phyloP scores from a whole-genome alignment of 2,113 vertebrate species.

The Amia ocellicauda region DNA sequence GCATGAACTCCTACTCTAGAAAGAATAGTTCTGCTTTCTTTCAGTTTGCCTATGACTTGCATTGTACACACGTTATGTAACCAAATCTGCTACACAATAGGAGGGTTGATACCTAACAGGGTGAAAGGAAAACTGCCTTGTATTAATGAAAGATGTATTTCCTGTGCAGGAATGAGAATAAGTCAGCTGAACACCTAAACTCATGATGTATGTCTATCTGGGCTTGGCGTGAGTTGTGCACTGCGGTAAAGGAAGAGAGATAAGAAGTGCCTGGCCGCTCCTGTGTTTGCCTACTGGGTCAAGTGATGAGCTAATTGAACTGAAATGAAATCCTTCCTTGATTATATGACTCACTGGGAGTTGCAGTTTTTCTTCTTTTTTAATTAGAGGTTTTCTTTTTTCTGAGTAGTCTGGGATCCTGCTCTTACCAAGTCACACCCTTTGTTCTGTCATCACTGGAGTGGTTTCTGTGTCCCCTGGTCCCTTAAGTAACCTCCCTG shows the following conservation, averaged over 20 bases:
- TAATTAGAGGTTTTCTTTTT: constrained; percentile 8
- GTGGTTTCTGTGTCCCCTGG: too few species aligned
- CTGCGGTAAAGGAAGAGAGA: neutral
- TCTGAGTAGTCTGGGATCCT: neutral
- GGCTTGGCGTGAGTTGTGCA: too few species aligned
- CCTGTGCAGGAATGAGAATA: neutral
- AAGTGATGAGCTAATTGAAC: neutral
- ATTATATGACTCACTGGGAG: constrained; percentile 1
- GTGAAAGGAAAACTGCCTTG: neutral
- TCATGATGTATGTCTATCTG: too few species aligned
- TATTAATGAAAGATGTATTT: neutral
- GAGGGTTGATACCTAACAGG: neutral
- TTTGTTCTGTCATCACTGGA: too few species aligned
- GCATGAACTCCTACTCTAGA: too few species aligned
- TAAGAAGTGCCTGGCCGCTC: neutral
- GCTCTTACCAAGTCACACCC: too few species aligned
- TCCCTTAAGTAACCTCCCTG: too few species aligned
- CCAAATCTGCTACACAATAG: neutral
- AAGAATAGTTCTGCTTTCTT: too few species aligned
- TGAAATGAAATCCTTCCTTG: neutral
- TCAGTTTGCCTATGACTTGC: too few species aligned
- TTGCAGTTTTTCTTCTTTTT: neutral
- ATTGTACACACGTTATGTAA: too few species aligned
- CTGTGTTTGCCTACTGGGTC: neutral
- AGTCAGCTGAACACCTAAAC: neutral